phyloP scores from a whole-genome alignment of 2,888 invertebrate species.

The Apeira syringaria region DNA sequence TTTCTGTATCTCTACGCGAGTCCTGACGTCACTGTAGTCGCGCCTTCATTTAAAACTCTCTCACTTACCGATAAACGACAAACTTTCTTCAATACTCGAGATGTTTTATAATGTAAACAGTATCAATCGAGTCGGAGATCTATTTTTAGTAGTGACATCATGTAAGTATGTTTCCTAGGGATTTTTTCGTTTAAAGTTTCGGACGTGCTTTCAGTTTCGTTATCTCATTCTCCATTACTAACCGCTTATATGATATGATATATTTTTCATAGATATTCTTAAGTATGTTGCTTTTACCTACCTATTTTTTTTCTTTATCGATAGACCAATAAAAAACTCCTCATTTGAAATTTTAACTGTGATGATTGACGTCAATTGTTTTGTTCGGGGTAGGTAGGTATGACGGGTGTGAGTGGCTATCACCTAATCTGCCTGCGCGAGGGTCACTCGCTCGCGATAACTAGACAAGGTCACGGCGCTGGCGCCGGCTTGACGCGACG shows the following conservation, averaged over 20 bases:
- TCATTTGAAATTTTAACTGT: constrained; percentile 4
- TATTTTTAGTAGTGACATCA: constrained; percentile 75
- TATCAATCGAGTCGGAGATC: constrained; percentile 58
- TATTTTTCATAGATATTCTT: too few relatives aligned
- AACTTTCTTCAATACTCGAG: constrained; percentile 52
- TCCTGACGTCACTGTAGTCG: constrained; percentile 55
- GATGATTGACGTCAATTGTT: constrained; percentile 17
- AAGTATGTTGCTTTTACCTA: too few relatives aligned
- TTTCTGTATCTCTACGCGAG: constrained; percentile 69
- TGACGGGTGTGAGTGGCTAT: constrained; percentile 43
- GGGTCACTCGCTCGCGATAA: constrained; percentile 77
- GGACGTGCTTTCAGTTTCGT: constrained; percentile 45
- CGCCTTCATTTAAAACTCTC: constrained; percentile 14
- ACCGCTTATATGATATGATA: constrained; percentile 5
- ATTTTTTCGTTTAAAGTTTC: constrained; percentile 50
- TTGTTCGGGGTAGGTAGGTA: constrained; percentile 28
- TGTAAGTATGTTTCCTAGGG: constrained; percentile 56
- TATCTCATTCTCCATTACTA: constrained; percentile 15
- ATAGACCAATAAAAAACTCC: too few relatives aligned
- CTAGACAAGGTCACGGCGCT: constrained; percentile 79
- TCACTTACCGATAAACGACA: constrained; percentile 26
- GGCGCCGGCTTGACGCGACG: constrained; percentile 72
- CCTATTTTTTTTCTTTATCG: too few relatives aligned
- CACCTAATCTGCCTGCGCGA: constrained; percentile 67
- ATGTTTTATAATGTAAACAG: constrained; percentile 63